Conservation (phyloP, 1,140 invertebrate species). For the Plodia interpunctella region DNA sequence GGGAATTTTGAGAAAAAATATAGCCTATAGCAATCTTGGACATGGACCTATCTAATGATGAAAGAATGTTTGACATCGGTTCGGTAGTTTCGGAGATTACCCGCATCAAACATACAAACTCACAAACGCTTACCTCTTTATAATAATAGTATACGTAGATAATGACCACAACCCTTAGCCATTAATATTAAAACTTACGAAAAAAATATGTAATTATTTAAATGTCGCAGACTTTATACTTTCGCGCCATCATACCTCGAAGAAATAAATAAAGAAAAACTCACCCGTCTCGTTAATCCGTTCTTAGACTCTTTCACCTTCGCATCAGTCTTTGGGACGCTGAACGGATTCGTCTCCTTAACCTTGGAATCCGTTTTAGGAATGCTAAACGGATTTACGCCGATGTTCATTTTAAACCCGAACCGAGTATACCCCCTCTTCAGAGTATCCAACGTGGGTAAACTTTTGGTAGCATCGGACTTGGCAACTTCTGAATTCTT, state of each 20-base stretch:
- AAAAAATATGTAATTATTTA: no score
- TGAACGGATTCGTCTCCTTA: conserved; percentile 15
- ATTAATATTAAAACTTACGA: no score
- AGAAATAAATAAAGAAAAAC: neutral
- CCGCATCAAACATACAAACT: no score
- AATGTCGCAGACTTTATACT: no score
- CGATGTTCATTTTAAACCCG: conserved; percentile 64
- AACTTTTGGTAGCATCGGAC: neutral
- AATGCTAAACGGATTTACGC: conserved; percentile 50
- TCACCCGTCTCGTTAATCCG: neutral
- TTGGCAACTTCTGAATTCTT: neutral
- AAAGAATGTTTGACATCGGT: no score
- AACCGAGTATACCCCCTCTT: conserved; percentile 63
- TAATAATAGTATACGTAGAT: no score
- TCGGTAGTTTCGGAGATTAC: no score
- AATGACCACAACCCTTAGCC: no score
- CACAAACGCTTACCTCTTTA: no score
- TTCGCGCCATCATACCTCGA: neutral
- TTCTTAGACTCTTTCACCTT: conserved; percentile 5
- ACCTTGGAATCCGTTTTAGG: conserved; percentile 13
- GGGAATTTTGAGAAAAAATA: no score
- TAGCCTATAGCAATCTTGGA: no score
- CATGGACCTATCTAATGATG: no score
- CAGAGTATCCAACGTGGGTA: conserved; percentile 26
- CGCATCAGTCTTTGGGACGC: neutral